A percentile compares a stretch with the other conserved stretches of the same genome.
Evolutionary conservation across 2,797 vertebrate species (phyloP).

Genomic region (Peromyscus melanophrys): DNA sequence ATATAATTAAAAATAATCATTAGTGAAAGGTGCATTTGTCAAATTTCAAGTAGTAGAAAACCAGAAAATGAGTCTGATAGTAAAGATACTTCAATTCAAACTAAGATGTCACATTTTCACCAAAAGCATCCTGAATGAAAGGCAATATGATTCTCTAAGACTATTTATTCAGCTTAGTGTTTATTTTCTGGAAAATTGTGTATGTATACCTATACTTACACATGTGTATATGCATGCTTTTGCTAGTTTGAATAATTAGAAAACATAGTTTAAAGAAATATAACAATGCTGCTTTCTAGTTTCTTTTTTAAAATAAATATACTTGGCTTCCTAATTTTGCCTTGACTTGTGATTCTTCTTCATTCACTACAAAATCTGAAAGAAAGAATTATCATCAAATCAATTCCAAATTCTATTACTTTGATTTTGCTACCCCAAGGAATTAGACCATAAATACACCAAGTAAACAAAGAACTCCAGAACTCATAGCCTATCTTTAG

Average conservation of each 20-base stretch:
- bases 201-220: no score
- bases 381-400: not conserved
- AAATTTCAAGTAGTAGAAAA: not conserved
- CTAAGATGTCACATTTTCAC: not conserved
- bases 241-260: not conserved
- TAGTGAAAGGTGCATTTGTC: not conserved
- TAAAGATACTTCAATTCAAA: not conserved
- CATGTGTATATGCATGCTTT: not conserved
- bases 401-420: not conserved
- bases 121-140: not conserved
- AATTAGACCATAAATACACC: not conserved
- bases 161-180: not conserved
- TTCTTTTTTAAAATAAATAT: not conserved
- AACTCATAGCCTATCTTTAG: not conserved
- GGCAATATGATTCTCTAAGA: not conserved
- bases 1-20: not conserved
- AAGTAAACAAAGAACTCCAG: not conserved
- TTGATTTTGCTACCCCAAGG: not conserved
- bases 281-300: not conserved
- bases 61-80: not conserved
- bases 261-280: not conserved
- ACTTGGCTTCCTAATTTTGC: not conserved
- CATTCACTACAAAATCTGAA: not conserved
- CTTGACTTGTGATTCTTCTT: conserved; percentile 9
- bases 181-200: not conserved